phyloP scores from a whole-genome alignment of 37 sponge, comb jelly and placozoan genomes.

The Theonella swinhoei region DNA sequence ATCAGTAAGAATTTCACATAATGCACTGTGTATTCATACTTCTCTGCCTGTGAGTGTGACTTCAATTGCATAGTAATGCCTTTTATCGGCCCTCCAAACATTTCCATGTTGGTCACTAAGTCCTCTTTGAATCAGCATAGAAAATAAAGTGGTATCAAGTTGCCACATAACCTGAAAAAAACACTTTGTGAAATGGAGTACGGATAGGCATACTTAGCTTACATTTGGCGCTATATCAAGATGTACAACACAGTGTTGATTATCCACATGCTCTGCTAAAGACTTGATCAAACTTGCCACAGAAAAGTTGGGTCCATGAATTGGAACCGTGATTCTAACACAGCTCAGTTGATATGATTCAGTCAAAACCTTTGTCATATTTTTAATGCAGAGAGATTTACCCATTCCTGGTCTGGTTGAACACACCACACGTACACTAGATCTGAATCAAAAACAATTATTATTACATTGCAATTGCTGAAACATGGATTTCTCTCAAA shows the following conservation, averaged over 20 bases:
- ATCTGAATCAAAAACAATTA: no score
- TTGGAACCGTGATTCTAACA: conserved; percentile 31
- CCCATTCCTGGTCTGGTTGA: conserved; percentile 78
- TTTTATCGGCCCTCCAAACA: conserved; percentile 55
- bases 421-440: conserved; percentile 46
- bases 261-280: conserved; percentile 3
- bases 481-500: no score
- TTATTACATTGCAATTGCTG: no score
- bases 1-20: neutral
- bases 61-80: conserved; percentile 60
- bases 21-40: neutral
- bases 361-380: conserved; percentile 39
- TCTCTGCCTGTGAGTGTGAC: conserved; percentile 30
- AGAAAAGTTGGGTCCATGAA: conserved; percentile 67
- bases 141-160: conserved; percentile 60
- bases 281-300: conserved; percentile 45
- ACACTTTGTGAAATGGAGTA: neutral
- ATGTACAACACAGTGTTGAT: conserved; percentile 8
- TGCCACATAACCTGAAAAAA: conserved; percentile 42
- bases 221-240: conserved; percentile 72
- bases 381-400: conserved; percentile 65
- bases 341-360: no score
- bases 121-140: conserved; percentile 47
- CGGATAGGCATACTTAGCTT: conserved; percentile 6
- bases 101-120: conserved; percentile 54